These are phyloP conservation scores for Gymnothorax javanicus DNA, from an alignment of 2,797 vertebrate genomes.

Conservation along the genomic window DNA sequence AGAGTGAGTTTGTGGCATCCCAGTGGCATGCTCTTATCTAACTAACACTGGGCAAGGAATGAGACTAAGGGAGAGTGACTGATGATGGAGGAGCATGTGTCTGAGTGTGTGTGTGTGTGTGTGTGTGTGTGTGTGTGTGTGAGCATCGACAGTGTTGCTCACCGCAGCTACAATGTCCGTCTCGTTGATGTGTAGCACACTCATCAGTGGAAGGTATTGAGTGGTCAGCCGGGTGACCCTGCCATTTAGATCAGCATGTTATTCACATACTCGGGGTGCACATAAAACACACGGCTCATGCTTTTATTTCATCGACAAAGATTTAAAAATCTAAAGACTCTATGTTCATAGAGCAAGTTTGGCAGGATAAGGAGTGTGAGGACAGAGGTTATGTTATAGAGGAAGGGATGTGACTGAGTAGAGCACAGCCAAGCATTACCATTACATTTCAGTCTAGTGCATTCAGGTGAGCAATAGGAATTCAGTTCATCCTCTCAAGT, in stretches of 20 bases:
- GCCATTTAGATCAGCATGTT: slow-evolving; percentile 33
- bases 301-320: neutral
- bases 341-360: neutral
- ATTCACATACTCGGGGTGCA: neutral
- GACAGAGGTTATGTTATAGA: neutral
- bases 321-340: neutral
- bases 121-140: neutral
- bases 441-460: no score
- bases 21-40: neutral
- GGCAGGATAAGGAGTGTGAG: no score
- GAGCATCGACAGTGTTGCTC: slow-evolving; percentile 40
- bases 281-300: neutral
- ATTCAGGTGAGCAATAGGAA: no score
- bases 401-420: neutral
- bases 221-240: slow-evolving; percentile 73
- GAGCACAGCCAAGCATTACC: no score
- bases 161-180: slow-evolving; percentile 70
- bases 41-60: neutral
- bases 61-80: neutral
- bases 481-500: no score
- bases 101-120: neutral
- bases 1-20: neutral
- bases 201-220: slow-evolving; percentile 62
- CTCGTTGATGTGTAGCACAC: slow-evolving; percentile 67
- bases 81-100: neutral